Percentiles rank a stretch among this genome's conserved stretches.
phyloP scores from a whole-genome alignment of 2,113 vertebrate genomes.

The Clarias gariepinus region DNA sequence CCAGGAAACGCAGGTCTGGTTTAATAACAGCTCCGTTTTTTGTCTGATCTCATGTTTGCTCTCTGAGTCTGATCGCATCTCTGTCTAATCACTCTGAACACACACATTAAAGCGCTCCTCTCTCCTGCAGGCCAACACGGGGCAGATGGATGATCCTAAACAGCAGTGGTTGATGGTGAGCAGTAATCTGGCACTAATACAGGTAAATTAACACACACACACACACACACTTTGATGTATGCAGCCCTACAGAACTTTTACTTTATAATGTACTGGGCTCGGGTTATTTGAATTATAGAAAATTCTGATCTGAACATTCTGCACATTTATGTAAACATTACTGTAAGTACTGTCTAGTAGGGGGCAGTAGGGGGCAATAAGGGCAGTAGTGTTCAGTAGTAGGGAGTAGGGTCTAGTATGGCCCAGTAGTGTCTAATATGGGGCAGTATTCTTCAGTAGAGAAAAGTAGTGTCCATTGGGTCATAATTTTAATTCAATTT shows the following conservation, averaged over 20 bases:
- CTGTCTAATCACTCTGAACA: not conserved
- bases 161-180: conserved; percentile 86
- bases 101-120: not conserved
- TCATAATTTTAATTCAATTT: too few species aligned
- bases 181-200: conserved; percentile 92
- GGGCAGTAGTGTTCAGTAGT: too few species aligned
- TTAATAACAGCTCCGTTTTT: conserved; percentile 74
- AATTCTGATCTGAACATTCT: not conserved
- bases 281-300: not conserved
- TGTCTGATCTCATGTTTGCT: conserved; percentile 34
- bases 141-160: conserved; percentile 84
- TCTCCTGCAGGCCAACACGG: conserved; percentile 84
- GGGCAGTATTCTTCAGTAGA: too few species aligned
- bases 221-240: not conserved
- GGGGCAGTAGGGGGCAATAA: too few species aligned
- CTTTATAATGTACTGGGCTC: not conserved
- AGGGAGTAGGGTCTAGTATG: too few species aligned
- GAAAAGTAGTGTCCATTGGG: too few species aligned
- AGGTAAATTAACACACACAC: conserved; percentile 72
- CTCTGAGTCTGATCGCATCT: not conserved
- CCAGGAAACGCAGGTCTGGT: not conserved
- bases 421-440: too few species aligned
- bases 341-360: too few species aligned
- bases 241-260: not conserved
- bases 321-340: too few species aligned